Conservation (phyloP, 2,888 invertebrate species). For the Heliconius ethilla region DNA sequence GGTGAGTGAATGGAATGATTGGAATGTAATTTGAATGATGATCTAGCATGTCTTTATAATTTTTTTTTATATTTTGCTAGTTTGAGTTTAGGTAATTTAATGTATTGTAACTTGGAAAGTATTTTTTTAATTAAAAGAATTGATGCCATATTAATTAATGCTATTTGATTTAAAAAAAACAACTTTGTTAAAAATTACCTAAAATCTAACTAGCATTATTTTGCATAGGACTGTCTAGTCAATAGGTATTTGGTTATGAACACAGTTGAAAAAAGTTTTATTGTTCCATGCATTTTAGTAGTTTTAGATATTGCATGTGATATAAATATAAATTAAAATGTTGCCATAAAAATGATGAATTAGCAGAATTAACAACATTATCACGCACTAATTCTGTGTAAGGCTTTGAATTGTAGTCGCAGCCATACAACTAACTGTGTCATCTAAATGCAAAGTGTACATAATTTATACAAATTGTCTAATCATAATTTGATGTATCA, state of each 20-base stretch:
- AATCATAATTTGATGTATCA: constrained; percentile 70
- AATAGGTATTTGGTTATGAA: constrained; percentile 15
- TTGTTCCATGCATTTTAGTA: constrained; percentile 27
- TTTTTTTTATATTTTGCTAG: constrained; percentile 3
- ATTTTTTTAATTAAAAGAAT: too few relatives aligned
- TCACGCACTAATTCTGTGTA: constrained; percentile 75
- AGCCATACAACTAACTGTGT: constrained; percentile 50
- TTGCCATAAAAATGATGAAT: constrained; percentile 12
- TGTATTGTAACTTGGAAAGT: neutral
- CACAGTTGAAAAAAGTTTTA: constrained; percentile 18
- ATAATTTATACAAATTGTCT: constrained; percentile 60
- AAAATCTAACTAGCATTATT: neutral
- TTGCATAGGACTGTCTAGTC: constrained; percentile 8
- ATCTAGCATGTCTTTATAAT: constrained; percentile 5
- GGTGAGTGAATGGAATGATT: constrained; percentile 70
- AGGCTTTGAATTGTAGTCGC: constrained; percentile 50
- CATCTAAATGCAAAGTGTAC: constrained; percentile 51
- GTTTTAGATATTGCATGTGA: constrained; percentile 34
- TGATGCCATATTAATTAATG: too few relatives aligned
- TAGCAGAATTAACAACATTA: constrained; percentile 52
- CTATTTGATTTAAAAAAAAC: neutral
- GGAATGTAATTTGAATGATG: constrained; percentile 10
- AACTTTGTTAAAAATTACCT: neutral
- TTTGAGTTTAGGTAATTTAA: constrained; percentile 24
- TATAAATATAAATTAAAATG: constrained; percentile 12